Conservation (phyloP, 2,888 invertebrate genomes). For the Drosophila anomalata region DNA sequence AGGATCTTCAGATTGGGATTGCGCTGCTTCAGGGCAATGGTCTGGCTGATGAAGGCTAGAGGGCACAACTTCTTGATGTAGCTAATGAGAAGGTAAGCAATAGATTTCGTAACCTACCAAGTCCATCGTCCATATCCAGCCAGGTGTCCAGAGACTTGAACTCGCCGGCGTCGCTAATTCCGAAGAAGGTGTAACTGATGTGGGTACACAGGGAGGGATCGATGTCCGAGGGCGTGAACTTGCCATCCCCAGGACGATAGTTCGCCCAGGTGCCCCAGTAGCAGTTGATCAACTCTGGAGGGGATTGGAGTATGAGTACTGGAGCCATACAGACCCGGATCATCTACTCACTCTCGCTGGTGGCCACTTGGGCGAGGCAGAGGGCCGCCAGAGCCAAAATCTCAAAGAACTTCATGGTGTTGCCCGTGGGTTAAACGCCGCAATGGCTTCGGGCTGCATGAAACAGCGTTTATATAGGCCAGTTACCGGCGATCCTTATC, state of each 20-base stretch:
- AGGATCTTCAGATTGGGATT: conserved; percentile 86
- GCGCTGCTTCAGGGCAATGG: conserved; percentile 61
- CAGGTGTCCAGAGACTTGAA: conserved; percentile 65
- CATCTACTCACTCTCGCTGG: conserved; percentile 39
- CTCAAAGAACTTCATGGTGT: conserved; percentile 52
- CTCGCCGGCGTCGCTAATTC: conserved; percentile 58
- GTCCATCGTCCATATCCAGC: conserved; percentile 66
- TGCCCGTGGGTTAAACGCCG: conserved; percentile 3
- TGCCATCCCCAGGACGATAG: conserved; percentile 70
- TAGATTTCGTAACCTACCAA: conserved; percentile 49
- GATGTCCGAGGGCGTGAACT: conserved; percentile 62
- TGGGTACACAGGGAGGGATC: conserved; percentile 74
- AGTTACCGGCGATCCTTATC: conserved; percentile 25
- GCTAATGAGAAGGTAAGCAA: background rate
- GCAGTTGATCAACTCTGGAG: conserved; percentile 69
- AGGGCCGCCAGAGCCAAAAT: conserved; percentile 40
- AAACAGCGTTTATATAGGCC: conserved; percentile 55
- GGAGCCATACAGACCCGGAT: rapidly evolving
- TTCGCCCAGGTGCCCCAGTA: conserved; percentile 78
- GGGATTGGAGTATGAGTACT: background rate
- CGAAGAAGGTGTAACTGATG: conserved; percentile 75
- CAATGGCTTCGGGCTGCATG: background rate
- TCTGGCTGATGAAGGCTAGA: conserved; percentile 58
- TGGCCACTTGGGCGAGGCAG: conserved; percentile 45
- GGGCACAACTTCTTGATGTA: background rate